Evolutionary conservation across 2,113 vertebrate species (phyloP), one percentile per base, ranked within the genome.

Genomic region (Panthera leo): DNA sequence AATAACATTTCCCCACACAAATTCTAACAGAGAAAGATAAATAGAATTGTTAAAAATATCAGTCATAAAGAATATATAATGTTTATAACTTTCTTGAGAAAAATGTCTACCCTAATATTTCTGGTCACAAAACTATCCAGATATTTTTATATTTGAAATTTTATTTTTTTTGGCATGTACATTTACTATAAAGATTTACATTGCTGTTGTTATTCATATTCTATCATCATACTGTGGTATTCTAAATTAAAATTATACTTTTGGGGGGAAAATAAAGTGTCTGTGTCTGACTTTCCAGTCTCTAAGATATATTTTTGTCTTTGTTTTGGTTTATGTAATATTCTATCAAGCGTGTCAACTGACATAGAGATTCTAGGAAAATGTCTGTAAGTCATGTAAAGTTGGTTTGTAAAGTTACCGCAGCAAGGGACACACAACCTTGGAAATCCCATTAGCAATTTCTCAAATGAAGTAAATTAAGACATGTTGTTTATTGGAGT

Each of bases 251-350:
- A 71, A 53, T 73, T 34, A 25, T 13, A 19, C 21, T 16, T 63
- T 39, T 2, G 0, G 2, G 10, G 3, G 7, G 4, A 1, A 36
- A 25, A 82, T 6, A 55, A 5, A 34, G 3, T 31, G 48, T 53
- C 18, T 75, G 2, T 55, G 82, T 31, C n/a, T 71, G 12, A 80
- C 48, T 71, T 61, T 90, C 0, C 13, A 82, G 36, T 4, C n/a
- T 55, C 87, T 36, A 53, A 34, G 31, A 13, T 19, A 36, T 4
- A 58, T 11, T 82, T 34, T 76, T 83, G 11, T 34, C 8, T 73
- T 92, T 55, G 5, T 3, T 48, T 95, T 51, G 18, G n/a, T 70
- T 95, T 95, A 15, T 76, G 15, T 63, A 63, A 65, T n/a, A 70
- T n/a, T 27, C 3, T 13, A 58, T 76, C 1, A 61, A 78, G 2